Conservation (phyloP, 2,888 invertebrate genomes). For the Rosalia funebris region DNA sequence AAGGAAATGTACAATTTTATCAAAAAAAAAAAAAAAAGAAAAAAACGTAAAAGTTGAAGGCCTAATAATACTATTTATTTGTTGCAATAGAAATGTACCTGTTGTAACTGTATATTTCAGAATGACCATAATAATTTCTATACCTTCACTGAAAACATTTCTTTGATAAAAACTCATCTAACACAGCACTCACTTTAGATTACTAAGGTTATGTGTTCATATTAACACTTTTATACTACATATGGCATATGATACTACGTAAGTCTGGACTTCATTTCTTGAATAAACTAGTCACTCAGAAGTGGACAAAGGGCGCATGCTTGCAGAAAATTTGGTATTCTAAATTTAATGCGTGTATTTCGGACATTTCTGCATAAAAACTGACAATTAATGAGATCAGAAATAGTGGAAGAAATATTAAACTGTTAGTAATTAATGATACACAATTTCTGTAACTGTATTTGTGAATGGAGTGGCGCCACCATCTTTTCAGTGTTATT, state of each 20-base stretch:
- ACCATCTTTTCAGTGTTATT: slow-evolving; percentile 12
- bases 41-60: too few relatives aligned
- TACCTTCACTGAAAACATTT: slow-evolving; percentile 5
- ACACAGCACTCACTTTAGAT: slow-evolving; percentile 2
- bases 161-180: not conserved
- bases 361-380: not conserved
- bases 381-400: not conserved
- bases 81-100: too few relatives aligned
- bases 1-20: not conserved
- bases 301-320: not conserved
- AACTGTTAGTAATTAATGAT: not conserved
- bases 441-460: not conserved
- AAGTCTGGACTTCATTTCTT: not conserved
- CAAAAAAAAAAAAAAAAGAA: not conserved
- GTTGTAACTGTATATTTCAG: slow-evolving; percentile 14
- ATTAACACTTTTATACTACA: not conserved
- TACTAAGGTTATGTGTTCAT: slow-evolving; percentile 15
- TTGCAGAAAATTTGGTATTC: slow-evolving; percentile 4
- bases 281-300: slow-evolving; percentile 3
- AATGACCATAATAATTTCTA: not conserved
- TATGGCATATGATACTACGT: slow-evolving; percentile 3
- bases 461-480: slow-evolving; percentile 22
- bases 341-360: not conserved
- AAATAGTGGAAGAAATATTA: not conserved
- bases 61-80: too few relatives aligned